Base-by-base conservation (phyloP, 2,888 invertebrate genomes). In the Leucania comma region DNA sequence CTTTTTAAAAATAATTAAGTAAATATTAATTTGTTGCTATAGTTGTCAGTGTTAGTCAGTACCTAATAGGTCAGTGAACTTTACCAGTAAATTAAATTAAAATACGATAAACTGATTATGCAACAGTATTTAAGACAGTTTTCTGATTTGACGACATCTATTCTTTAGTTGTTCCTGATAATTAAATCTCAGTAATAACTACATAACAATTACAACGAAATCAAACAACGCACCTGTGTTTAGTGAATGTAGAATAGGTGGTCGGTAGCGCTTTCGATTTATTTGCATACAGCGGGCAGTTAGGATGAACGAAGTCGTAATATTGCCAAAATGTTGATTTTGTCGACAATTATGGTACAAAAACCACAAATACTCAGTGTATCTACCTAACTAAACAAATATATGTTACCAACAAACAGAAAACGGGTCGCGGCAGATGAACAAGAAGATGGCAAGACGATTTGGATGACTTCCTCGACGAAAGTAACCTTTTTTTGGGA, bases 261-360 rank as follows among this genome's bases (percentile, higher is more conserved):
- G 79, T 75, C 72, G 77, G 86, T 86, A 86, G 90, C 92, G 92
- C 94, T 95, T 95, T 95, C 93, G 90, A 92, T 93, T 90, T 91
- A 93, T 94, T 94, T 93, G 88, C 93, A 93, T 93, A 90, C 78
- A 82, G 46, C 35, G 5, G 78, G 75, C 83, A 78, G 72, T 35
- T 74, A 76, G 58, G 26, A 57, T 60, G 20, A 70, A 58, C 48
- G n/a, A 4, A 53, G n/a, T 32, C 68, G 75, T 81, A 42, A 53
- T 57, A 58, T 73, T 67, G 61, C 57, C 61, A 46, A 65, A 63
- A 38, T 35, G 17, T 46, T 51, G 5, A 14, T 46, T 61, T 17
- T 12, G 12, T 53, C 14, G 54, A 20, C 35, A 35, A 54, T 63
- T 3, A 38, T 48, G 20, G 26, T 5, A 26, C 32, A 12, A 22